A percentile compares a stretch with the other conserved stretches of the same genome.
Conservation (phyloP, 2,797 vertebrate species). For the Eulemur albifrons region DNA sequence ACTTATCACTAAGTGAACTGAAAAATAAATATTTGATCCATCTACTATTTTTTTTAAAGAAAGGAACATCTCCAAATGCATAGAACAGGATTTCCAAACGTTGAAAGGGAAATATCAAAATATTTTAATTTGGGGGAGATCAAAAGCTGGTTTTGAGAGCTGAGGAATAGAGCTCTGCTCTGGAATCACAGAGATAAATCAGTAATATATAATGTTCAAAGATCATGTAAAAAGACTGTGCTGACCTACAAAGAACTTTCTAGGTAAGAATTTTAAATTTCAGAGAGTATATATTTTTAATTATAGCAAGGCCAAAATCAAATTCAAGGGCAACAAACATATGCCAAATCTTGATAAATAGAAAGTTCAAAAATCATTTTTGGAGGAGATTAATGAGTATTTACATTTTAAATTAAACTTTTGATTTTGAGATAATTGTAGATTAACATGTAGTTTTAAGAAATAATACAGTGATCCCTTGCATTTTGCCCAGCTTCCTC, state of each 20-base stretch:
- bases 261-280: not conserved
- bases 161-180: not conserved
- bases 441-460: not conserved
- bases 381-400: not conserved
- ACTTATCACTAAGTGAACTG: constrained; percentile 39
- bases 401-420: not conserved
- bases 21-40: constrained; percentile 21
- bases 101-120: not conserved
- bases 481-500: not conserved
- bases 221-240: not conserved
- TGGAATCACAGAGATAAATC: not conserved
- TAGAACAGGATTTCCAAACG: not conserved
- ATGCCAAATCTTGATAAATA: not conserved
- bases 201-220: not conserved
- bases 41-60: not conserved
- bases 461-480: not conserved
- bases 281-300: not conserved
- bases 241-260: not conserved
- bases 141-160: not conserved
- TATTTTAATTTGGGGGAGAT: not conserved
- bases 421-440: not conserved
- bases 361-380: not conserved
- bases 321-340: not conserved
- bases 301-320: not conserved
- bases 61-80: not conserved